Evolutionary conservation across 2,797 vertebrate genomes (phyloP), one percentile per base, ranked within the genome.

Genomic region (Gymnocypris eckloni): DNA sequence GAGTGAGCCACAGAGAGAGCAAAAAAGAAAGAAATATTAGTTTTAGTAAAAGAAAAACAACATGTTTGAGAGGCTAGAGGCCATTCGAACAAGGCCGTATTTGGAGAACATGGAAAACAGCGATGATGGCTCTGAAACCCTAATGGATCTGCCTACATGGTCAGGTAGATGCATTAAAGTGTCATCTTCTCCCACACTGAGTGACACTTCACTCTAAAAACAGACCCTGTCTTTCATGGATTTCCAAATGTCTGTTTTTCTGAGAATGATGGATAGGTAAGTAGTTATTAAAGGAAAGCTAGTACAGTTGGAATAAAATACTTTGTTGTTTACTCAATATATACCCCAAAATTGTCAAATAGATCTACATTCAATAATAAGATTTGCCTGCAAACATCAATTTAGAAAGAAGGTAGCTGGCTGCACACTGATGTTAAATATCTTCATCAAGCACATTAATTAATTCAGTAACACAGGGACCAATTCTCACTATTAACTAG

Each of bases 81-180:
- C 50, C 16, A 3, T 79, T 85, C 6, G 39, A 85, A 79, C 39
- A 71, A 50, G 52, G 16, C 50, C 9, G 4, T 20, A 5, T 79
- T 72, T 59, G 75, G 76, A 79, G 75, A 79, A 79, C 66, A 59
- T 79, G 37, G 50, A 79, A 79, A 69, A 78, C 61, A 69, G 61
- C 6, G 64, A 84, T 79, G 66, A 79, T 45, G 66, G 66, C 54
- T 56, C 18, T 79, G 28, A 85, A 71, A 71, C 50, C 52, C 41
- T 79, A 79, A 79, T 85, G 83, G 83, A 79, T 84, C 64, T 69
- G 83, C 45, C 82, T 77, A 77, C 82, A 83, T 54, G 72, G 59
- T 67, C 59, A 83, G 72, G 48, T 45, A 86, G 18, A 59, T 33
- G n/a, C 33, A 79, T 5, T 83, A 25, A 87, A 81, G 71, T 77